A percentile compares a stretch with the other conserved stretches of the same genome.
These are phyloP conservation scores for Progne subis DNA, from an alignment of 2,113 vertebrate genomes.

Conservation along the genomic window DNA sequence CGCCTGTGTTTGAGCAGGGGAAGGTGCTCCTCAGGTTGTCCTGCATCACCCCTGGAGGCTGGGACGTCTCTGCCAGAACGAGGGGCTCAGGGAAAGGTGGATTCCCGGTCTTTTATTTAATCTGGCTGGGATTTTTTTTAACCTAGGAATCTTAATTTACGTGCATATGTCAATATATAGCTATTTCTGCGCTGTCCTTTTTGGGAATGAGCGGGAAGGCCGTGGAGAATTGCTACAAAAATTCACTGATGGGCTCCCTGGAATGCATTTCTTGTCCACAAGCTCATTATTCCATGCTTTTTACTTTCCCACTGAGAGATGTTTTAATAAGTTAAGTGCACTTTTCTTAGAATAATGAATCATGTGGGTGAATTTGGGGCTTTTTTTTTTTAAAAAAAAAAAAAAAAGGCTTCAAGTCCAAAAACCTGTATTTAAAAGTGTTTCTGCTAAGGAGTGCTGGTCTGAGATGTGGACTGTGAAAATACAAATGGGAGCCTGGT, in stretches of 20 bases:
- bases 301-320: neutral
- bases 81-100: neutral
- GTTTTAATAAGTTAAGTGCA: neutral
- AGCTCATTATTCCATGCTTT: neutral
- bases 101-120: neutral
- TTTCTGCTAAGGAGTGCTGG: neutral
- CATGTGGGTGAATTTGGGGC: neutral
- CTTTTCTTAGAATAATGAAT: neutral
- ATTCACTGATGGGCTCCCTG: neutral
- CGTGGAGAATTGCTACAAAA: neutral
- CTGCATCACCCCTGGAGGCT: neutral
- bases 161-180: neutral
- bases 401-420: neutral
- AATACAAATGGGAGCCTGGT: neutral
- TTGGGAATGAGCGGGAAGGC: neutral
- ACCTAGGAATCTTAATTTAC: neutral
- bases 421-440: neutral
- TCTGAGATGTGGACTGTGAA: neutral
- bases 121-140: neutral
- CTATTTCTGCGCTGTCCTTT: neutral
- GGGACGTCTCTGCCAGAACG: neutral
- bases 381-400: neutral
- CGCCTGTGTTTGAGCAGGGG: neutral
- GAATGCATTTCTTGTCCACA: neutral
- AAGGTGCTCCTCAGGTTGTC: neutral